A percentile compares a stretch with the other conserved stretches of the same genome.
phyloP scores from a whole-genome alignment of 2,113 vertebrate species.

The Myanophis thanlyinensis region DNA sequence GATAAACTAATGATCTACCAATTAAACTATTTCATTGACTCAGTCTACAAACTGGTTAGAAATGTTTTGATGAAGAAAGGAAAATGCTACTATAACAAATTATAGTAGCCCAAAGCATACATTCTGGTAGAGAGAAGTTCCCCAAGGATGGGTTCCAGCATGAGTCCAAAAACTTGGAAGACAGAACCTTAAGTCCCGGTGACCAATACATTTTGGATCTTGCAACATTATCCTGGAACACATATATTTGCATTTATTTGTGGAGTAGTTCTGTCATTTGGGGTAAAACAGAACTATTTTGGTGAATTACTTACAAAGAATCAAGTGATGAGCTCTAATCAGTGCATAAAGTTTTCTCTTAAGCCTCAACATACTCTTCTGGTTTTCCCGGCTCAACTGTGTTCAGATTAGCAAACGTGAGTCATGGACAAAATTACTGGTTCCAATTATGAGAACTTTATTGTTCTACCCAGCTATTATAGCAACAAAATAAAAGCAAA shows the following conservation, averaged over 20 bases:
- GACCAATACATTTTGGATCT: neutral
- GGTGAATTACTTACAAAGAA: neutral
- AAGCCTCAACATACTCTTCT: neutral
- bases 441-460: neutral
- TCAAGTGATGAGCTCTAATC: neutral
- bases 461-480: neutral
- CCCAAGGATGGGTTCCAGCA: neutral
- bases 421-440: neutral
- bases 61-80: neutral
- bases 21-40: neutral
- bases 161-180: neutral
- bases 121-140: neutral
- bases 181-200: neutral
- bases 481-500: neutral
- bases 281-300: neutral
- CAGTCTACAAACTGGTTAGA: neutral
- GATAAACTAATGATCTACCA: neutral
- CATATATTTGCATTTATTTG: neutral
- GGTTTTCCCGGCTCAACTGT: neutral
- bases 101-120: neutral
- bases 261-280: neutral
- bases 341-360: neutral
- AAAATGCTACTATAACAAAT: neutral
- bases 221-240: neutral
- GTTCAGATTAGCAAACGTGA: neutral